Percentiles rank a stretch among this genome's conserved stretches.
Evolutionary conservation across 2,888 invertebrate genomes (phyloP).

Genomic region (Drosophila demipolita): DNA sequence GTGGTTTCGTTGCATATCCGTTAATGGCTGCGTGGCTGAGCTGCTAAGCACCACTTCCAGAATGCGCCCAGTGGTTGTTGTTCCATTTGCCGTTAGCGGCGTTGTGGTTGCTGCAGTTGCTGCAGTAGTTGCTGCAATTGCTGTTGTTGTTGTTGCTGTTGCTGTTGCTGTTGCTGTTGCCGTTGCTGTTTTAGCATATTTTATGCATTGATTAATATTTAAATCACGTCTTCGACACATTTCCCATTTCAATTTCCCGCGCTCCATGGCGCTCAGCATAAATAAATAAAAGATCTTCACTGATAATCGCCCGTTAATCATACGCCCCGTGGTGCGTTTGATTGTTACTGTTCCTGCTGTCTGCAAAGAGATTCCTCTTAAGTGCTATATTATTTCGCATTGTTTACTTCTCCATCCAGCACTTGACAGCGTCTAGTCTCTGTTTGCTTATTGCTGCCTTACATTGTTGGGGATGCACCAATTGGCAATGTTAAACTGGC

Average conservation of each 20-base stretch:
- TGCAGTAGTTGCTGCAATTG: slow-evolving; percentile 22
- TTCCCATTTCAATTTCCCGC: slow-evolving; percentile 52
- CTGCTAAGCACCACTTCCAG: slow-evolving; percentile 42
- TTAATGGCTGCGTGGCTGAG: slow-evolving; percentile 58
- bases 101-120: slow-evolving; percentile 45
- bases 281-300: slow-evolving; percentile 16
- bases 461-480: slow-evolving; percentile 33
- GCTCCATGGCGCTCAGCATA: slow-evolving; percentile 39
- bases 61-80: slow-evolving; percentile 57
- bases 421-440: slow-evolving; percentile 8
- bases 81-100: slow-evolving; percentile 70
- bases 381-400: slow-evolving; percentile 77
- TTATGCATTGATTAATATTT: slow-evolving; percentile 52
- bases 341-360: slow-evolving; percentile 54
- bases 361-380: slow-evolving; percentile 62
- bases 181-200: slow-evolving; percentile 34
- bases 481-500: slow-evolving; percentile 27
- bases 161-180: slow-evolving; percentile 19
- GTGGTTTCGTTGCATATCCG: slow-evolving; percentile 81
- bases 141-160: slow-evolving; percentile 23
- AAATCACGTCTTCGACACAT: slow-evolving; percentile 55
- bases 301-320: slow-evolving; percentile 59
- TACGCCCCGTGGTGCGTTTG: slow-evolving; percentile 66
- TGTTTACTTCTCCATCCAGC: slow-evolving; percentile 54
- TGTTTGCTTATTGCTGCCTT: slow-evolving; percentile 18